Evolutionary conservation across 64 coral and sea anemone genomes (phyloP).

Genomic region (Dendronephthya gigantea): DNA sequence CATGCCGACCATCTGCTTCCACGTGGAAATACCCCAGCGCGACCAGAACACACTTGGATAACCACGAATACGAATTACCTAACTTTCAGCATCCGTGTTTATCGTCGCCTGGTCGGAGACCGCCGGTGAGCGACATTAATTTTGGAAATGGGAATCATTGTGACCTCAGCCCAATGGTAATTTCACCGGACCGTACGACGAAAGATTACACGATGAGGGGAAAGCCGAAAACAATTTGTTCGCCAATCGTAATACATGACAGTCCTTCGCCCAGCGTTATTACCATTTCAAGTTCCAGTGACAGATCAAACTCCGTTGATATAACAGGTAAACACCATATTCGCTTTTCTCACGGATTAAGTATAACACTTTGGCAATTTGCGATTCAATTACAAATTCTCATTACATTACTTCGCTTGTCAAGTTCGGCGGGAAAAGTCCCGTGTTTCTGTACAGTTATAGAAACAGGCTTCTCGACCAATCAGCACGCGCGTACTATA

Average conservation of each 20-base stretch:
- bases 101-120: constrained; percentile 45
- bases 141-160: constrained; percentile 25
- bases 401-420: no score
- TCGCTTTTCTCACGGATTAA: no score
- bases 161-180: constrained; percentile 19
- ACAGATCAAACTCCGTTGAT: constrained; percentile 69
- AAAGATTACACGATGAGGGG: constrained; percentile 4
- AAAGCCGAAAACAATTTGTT: constrained; percentile 45
- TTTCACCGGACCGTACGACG: constrained; percentile 21
- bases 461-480: no score
- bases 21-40: not conserved
- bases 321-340: constrained; percentile 35
- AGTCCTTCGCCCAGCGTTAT: constrained; percentile 88
- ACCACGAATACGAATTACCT: not conserved
- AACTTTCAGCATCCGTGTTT: constrained; percentile 22
- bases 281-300: constrained; percentile 92
- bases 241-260: constrained; percentile 90
- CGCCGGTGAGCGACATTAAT: constrained; percentile 8
- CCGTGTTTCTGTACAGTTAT: no score
- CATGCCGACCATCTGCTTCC: not conserved
- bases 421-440: no score
- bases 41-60: not conserved
- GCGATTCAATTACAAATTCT: no score
- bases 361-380: no score
- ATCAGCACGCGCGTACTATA: no score